Percentiles rank a stretch among this genome's conserved stretches.
Evolutionary conservation across 2,888 invertebrate species (phyloP).

Genomic region (Noctua pronuba): DNA sequence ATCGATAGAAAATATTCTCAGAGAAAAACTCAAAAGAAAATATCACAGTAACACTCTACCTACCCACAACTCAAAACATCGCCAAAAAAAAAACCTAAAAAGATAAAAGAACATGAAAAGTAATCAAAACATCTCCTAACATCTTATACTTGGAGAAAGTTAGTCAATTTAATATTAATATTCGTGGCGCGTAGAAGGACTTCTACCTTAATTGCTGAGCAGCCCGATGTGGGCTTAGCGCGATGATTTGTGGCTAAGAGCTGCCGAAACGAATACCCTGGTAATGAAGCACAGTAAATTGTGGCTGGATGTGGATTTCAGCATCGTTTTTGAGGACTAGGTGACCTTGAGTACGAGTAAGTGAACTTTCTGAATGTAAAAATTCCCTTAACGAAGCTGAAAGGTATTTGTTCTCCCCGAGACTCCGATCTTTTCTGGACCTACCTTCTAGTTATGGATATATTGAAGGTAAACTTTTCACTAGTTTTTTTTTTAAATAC

Average conservation of each 20-base stretch:
- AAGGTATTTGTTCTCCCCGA: too few species aligned
- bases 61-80: slow-evolving; percentile 3
- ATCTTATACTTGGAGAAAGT: slow-evolving; percentile 54
- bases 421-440: too few species aligned
- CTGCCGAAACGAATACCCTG: slow-evolving; percentile 56
- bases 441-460: too few species aligned
- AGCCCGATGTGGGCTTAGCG: slow-evolving; percentile 58
- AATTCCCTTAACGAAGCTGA: too few species aligned
- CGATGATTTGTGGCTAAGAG: slow-evolving; percentile 63
- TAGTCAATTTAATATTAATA: slow-evolving; percentile 67
- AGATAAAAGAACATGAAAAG: slow-evolving; percentile 54
- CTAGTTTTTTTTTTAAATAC: too few species aligned
- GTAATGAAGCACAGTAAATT: slow-evolving; percentile 66
- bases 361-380: neutral
- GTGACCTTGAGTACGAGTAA: slow-evolving; percentile 15
- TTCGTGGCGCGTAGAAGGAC: slow-evolving; percentile 60
- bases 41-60: neutral
- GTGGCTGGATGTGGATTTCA: slow-evolving; percentile 16
- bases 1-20: neutral
- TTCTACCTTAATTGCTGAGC: slow-evolving; percentile 65
- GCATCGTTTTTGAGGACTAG: neutral
- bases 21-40: neutral
- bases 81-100: slow-evolving; percentile 29
- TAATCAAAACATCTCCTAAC: slow-evolving; percentile 60
- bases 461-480: too few species aligned